Conservation (phyloP, 2,888 invertebrate species). For the Xestia rhomboidea region DNA sequence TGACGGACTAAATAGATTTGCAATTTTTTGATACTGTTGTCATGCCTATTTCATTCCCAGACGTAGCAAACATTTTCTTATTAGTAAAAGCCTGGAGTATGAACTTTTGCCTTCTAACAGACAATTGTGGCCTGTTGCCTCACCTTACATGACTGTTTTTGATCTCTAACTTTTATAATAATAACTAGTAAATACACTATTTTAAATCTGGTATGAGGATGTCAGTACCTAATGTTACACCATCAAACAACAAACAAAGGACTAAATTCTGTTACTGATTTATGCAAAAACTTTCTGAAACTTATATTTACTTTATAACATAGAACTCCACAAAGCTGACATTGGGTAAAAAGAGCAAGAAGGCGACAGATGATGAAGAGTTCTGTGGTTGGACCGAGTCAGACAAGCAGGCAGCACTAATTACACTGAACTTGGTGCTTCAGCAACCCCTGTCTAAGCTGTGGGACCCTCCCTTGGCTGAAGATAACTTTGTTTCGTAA, state of each 20-base stretch:
- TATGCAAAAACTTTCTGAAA: background rate
- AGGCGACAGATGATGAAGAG: conserved; percentile 85
- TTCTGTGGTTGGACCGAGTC: conserved; percentile 92
- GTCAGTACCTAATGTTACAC: background rate
- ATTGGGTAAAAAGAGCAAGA: conserved; percentile 86
- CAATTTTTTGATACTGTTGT: too few relatives aligned
- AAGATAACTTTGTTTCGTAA: conserved; percentile 96
- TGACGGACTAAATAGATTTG: too few relatives aligned
- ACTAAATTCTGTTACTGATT: background rate
- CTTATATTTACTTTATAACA: background rate
- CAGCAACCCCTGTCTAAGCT: conserved; percentile 93
- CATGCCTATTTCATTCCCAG: background rate
- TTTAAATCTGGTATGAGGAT: background rate
- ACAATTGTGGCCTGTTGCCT: too few relatives aligned
- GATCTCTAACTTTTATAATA: background rate
- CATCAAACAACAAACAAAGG: background rate
- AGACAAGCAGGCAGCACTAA: conserved; percentile 92
- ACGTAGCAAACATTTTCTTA: background rate
- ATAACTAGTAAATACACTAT: background rate
- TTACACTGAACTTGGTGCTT: conserved; percentile 92
- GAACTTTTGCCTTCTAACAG: background rate
- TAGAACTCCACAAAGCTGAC: conserved; percentile 88
- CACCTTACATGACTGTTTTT: background rate
- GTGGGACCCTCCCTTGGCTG: conserved; percentile 96
- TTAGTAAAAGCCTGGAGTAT: background rate